Percentiles rank a stretch among this genome's conserved stretches.
Evolutionary conservation across 2,113 vertebrate species (phyloP).

Genomic region (Azemiops feae): DNA sequence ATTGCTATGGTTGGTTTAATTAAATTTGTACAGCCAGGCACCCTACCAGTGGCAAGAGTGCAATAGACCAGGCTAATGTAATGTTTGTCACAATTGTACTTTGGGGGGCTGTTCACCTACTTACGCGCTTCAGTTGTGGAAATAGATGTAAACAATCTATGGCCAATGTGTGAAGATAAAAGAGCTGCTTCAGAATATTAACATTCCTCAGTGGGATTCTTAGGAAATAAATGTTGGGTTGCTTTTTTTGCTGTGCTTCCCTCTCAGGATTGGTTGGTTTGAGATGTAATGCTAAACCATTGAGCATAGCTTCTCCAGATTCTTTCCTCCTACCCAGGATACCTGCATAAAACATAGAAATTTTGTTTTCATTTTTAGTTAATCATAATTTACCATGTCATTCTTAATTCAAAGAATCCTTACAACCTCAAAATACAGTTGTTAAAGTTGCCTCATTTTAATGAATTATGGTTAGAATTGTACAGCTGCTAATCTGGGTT

Average conservation of each 20-base stretch:
- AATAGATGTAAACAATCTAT: background rate
- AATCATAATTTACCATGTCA: background rate
- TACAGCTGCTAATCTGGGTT: background rate
- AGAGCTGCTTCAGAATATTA: background rate
- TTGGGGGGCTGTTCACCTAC: background rate
- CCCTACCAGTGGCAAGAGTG: background rate
- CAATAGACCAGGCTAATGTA: background rate
- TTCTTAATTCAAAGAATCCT: background rate
- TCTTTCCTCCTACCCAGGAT: background rate
- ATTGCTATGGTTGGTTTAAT: slow-evolving; percentile 13
- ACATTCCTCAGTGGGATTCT: background rate
- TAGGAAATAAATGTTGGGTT: background rate
- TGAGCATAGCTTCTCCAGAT: no score
- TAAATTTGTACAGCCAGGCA: slow-evolving; percentile 8
- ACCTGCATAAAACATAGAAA: background rate
- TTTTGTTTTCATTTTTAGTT: background rate
- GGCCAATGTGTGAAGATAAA: background rate
- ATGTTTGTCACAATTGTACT: background rate
- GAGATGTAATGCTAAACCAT: background rate
- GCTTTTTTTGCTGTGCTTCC: background rate
- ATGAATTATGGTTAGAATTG: background rate
- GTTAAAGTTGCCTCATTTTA: background rate
- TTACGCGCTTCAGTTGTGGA: background rate
- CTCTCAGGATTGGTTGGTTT: background rate
- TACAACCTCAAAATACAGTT: background rate